Percentiles rank a stretch among this genome's conserved stretches.
Conservation (phyloP, 2,113 vertebrate species). For the Ailuropoda melanoleuca region DNA sequence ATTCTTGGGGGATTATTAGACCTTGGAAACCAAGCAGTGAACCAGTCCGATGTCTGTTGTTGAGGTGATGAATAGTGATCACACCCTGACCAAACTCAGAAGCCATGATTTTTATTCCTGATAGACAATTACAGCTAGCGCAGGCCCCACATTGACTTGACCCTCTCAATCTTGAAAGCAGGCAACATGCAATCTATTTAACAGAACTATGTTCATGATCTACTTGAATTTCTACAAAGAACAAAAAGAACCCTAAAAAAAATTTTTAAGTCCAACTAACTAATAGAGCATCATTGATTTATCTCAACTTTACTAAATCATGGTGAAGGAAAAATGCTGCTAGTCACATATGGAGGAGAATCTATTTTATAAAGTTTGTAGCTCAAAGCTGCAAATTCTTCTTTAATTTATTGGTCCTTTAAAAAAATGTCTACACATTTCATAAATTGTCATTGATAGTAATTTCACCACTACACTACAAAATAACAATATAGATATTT, state of each 20-base stretch:
- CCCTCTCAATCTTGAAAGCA: neutral
- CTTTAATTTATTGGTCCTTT: slow-evolving; percentile 26
- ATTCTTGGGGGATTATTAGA: slow-evolving; percentile 76
- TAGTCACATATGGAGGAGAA: neutral
- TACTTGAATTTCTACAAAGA: slow-evolving; percentile 23
- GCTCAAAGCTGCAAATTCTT: slow-evolving; percentile 34
- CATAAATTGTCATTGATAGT: neutral
- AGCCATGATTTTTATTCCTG: slow-evolving; percentile 5
- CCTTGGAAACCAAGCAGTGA: slow-evolving; percentile 55
- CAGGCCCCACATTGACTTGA: neutral
- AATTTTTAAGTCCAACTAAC: neutral
- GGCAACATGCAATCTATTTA: neutral
- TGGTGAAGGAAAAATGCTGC: neutral
- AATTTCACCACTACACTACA: neutral
- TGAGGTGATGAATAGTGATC: slow-evolving; percentile 61
- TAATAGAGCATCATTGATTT: slow-evolving; percentile 18
- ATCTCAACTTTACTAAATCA: slow-evolving; percentile 21
- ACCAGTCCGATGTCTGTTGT: slow-evolving; percentile 40
- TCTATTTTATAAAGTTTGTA: slow-evolving; percentile 18
- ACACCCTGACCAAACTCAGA: slow-evolving; percentile 50
- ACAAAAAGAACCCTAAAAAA: neutral
- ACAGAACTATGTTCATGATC: neutral
- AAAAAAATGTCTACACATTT: neutral
- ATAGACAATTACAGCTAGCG: neutral
- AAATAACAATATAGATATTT: slow-evolving; percentile 17